phyloP scores from a whole-genome alignment of 1,140 invertebrate genomes.

The Calliopsis andreniformis region DNA sequence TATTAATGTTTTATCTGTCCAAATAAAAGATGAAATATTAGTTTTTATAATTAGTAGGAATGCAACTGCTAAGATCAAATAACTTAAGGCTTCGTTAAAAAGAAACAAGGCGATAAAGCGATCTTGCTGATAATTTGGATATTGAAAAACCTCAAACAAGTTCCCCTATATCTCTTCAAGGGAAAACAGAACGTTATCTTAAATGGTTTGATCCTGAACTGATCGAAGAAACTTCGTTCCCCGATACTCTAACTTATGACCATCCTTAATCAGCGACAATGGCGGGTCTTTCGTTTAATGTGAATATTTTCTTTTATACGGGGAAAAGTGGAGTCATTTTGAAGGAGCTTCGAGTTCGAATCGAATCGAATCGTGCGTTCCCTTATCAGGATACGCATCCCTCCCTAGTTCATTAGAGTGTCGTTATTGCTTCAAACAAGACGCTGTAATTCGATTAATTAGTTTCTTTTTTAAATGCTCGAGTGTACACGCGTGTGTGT shows the following conservation, averaged over 20 bases:
- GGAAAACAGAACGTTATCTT: neutral
- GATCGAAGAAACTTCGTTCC: neutral
- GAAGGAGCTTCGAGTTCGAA: neutral
- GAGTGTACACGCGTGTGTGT: neutral
- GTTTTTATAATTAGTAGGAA: too few species aligned
- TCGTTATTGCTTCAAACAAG: conserved; percentile 58
- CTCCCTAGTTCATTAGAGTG: conserved; percentile 43
- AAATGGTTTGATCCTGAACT: neutral
- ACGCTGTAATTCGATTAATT: conserved; percentile 70
- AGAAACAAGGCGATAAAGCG: too few species aligned
- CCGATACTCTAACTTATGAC: conserved; percentile 1
- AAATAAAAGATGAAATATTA: too few species aligned
- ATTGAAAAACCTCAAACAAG: too few species aligned
- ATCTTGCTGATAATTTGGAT: too few species aligned
- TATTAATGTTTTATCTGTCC: too few species aligned
- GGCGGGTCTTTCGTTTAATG: neutral
- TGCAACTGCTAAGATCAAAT: too few species aligned
- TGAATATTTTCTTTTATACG: neutral
- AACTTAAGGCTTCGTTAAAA: too few species aligned
- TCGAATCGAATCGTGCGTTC: conserved; percentile 3
- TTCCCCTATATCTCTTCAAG: too few species aligned
- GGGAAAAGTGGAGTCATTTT: conserved; percentile 1
- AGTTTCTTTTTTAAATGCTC: conserved; percentile 33
- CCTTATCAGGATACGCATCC: conserved; percentile 22
- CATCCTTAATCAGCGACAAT: conserved; percentile 27